phyloP scores from a whole-genome alignment of 2,888 invertebrate genomes.

The Apoderus coryli region DNA sequence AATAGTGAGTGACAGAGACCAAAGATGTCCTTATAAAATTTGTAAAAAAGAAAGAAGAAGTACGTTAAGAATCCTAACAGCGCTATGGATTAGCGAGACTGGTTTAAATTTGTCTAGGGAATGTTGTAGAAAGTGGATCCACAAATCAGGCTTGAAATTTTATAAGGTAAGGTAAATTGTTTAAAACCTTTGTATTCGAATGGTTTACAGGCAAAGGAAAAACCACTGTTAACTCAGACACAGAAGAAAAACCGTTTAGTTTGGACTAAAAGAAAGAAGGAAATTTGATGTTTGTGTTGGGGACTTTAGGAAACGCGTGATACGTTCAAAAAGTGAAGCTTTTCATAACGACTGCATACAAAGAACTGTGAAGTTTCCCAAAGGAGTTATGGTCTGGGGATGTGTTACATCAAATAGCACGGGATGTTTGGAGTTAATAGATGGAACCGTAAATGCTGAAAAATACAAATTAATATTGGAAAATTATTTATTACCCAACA shows the following conservation, averaged over 20 bases:
- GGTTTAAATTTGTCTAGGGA: too few relatives aligned
- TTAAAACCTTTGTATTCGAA: too few relatives aligned
- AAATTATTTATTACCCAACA: slow-evolving; percentile 7
- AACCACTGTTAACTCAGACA: slow-evolving; percentile 4
- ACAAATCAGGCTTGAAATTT: too few relatives aligned
- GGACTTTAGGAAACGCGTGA: slow-evolving; percentile 12
- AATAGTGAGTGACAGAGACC: too few relatives aligned
- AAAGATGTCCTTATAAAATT: too few relatives aligned
- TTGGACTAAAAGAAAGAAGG: too few relatives aligned
- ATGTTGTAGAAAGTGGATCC: too few relatives aligned
- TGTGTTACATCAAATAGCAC: slow-evolving; percentile 5
- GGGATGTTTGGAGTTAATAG: too few relatives aligned
- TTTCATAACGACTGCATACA: slow-evolving; percentile 12
- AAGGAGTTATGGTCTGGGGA: slow-evolving; percentile 8
- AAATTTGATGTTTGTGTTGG: slow-evolving; percentile 15
- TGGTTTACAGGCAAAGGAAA: slow-evolving; percentile 7
- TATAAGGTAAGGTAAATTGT: too few relatives aligned
- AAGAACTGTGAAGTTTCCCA: slow-evolving; percentile 7
- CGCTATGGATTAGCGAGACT: too few relatives aligned
- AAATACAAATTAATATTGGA: slow-evolving; percentile 8
- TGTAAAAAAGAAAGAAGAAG: too few relatives aligned
- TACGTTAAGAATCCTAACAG: too few relatives aligned
- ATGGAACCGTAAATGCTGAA: slow-evolving; percentile 7
- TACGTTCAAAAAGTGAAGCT: slow-evolving; percentile 11
- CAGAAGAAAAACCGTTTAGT: slow-evolving; percentile 3